These are phyloP conservation scores for Microtus richardsoni DNA, from an alignment of 2,113 vertebrate species.

Conservation along the genomic window DNA sequence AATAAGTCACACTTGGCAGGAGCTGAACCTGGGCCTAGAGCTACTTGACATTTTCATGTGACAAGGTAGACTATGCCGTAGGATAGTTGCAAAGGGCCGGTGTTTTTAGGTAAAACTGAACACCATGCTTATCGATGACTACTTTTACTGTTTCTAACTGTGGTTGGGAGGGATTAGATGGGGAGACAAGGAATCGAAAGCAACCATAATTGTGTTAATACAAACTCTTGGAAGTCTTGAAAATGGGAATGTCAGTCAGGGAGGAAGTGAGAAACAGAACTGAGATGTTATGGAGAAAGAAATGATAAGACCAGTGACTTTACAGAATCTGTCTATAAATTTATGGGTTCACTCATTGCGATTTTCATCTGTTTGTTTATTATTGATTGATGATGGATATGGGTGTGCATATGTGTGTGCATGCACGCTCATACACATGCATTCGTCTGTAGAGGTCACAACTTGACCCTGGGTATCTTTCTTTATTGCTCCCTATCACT, in stretches of 20 bases:
- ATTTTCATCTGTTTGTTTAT: neutral
- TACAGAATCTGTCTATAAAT: neutral
- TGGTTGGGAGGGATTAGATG: neutral
- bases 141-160: neutral
- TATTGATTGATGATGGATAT: neutral
- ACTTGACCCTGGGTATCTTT: too few species aligned
- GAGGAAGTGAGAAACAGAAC: neutral
- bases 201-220: neutral
- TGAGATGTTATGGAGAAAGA: neutral
- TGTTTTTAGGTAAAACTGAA: neutral
- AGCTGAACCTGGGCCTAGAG: constrained; percentile 60
- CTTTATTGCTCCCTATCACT: too few species aligned
- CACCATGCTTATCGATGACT: neutral
- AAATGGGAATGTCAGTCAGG: neutral
- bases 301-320: neutral
- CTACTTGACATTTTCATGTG: constrained; percentile 71
- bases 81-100: neutral
- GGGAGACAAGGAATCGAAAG: neutral
- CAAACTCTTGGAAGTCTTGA: neutral
- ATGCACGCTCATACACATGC: neutral
- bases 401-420: neutral
- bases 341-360: neutral
- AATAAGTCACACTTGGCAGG: constrained; percentile 70
- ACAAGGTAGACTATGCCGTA: constrained; percentile 63
- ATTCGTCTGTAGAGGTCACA: neutral